A percentile compares a stretch with the other conserved stretches of the same genome.
Evolutionary conservation across 2,797 vertebrate genomes (phyloP).

Genomic region (Clarias pachynema): DNA sequence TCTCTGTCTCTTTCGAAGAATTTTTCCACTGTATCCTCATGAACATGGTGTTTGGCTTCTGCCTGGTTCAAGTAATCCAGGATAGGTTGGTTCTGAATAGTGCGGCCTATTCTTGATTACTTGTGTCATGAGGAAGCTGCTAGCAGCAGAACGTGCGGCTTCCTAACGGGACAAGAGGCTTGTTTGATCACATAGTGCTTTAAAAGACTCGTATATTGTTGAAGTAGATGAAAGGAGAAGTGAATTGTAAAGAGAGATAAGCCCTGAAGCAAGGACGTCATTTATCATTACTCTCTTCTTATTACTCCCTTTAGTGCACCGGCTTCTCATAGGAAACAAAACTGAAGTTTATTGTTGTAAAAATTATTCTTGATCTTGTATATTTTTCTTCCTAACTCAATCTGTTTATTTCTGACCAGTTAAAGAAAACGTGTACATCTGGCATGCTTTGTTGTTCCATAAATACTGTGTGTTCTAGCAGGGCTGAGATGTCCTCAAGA

Average conservation of each 20-base stretch:
- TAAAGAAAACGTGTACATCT: neutral
- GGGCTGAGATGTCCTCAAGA: neutral
- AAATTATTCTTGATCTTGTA: neutral
- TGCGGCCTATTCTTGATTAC: constrained; percentile 97
- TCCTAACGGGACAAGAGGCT: neutral
- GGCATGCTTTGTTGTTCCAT: neutral
- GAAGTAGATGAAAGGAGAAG: neutral
- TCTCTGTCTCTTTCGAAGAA: no score
- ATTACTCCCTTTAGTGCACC: neutral
- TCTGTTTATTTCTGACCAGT: neutral
- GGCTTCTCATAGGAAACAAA: neutral
- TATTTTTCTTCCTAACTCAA: neutral
- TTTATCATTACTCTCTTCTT: neutral
- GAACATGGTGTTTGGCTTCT: constrained; percentile 68
- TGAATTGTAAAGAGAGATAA: neutral
- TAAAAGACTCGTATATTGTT: neutral
- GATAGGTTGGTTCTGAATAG: constrained; percentile 92
- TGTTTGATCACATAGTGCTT: neutral
- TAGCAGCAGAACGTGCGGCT: constrained; percentile 57
- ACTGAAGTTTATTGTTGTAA: neutral
- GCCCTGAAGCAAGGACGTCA: constrained; percentile 7
- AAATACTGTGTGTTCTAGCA: neutral
- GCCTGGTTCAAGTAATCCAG: constrained; percentile 99
- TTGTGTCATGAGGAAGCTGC: constrained; percentile 90
- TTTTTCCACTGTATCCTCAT: neutral